Evolutionary conservation across 2,888 invertebrate species (phyloP), one percentile per base, ranked within the genome.

Genomic region (Allophyes oxyacanthae): DNA sequence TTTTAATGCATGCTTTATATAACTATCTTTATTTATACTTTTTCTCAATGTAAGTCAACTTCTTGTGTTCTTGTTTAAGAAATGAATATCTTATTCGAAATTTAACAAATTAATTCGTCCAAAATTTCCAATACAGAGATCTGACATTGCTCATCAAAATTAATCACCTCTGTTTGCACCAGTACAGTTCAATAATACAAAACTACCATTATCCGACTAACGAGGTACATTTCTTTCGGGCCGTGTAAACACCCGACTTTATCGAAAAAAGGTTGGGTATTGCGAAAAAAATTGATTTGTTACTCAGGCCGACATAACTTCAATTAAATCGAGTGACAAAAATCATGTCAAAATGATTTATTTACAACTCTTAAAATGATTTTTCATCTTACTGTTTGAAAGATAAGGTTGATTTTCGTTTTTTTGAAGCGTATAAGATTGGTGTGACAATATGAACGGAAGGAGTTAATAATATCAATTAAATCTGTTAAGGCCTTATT

Each of bases 231-330:
- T 89, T 90, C 88, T 90, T 88, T 86, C 81, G 74, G 72, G 76
- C 76, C 67, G 69, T 73, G 81, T 73, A 80, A 83, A 81, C 82
- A 75, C 75, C 67, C 79, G 71, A 66, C 86, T 83, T 79, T 85
- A 87, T 87, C 86, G 76, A 82, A 85, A 84, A 87, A 84, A 77
- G 85, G 81, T 73, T 78, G 78, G 79, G 64, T 81, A 76, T 83
- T 78, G 81, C 79, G 84, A 90, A 92, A 92, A 92, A 91, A 89
- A 85, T 90, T 92, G 92, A 92, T 92, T 92, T 92, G 92, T 91
- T 87, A 87, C 87, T 74, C 79, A 72, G 83, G 68, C 82, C 81
- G 74, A 86, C 88, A 83, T 86, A 84, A 81, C 83, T 83, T 85
- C 86, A 85, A 86, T 86, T 87, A 88, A 87, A 89, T 85, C 86